Evolutionary conservation across 2,113 vertebrate genomes (phyloP), one percentile per base, ranked within the genome.

Genomic region (Lamprologus tigripictilis): DNA sequence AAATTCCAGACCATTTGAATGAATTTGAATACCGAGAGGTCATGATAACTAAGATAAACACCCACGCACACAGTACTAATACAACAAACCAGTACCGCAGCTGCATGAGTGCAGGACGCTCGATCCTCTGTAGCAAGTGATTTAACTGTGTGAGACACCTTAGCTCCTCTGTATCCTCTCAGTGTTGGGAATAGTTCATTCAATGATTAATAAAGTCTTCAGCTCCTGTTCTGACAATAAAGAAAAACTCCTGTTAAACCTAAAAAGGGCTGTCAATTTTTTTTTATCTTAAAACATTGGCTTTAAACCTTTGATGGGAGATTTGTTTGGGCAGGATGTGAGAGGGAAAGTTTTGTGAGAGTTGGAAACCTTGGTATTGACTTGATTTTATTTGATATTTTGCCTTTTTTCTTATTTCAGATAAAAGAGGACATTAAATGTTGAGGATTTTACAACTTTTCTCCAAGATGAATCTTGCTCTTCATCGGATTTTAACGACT

Each of bases 351-450:
- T 9, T 68, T 13, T 68, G 19, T 3, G 33, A 9, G 19, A 2
- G 35, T 21, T 68, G 35, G 21, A 3, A 73, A 28, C 71, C 9
- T 7, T 19, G 4, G 0, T 76, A 19, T 11, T 19, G 9, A 49
- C 42, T 49, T 78, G 9, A 49, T 78, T 31, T 55, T 45, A 23
- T 63, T 83, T 45, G 0, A 40, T 31, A 14, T 58, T 76, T 23
- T 33, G 21, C 14, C n/a, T n/a, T 13, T 82, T 19, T 71, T 37
- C 3, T 71, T 3, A 33, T 94, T 94, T 88, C 90, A 95, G 95
- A 53, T 87, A 33, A 53, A 87, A 47, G 81, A 66, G 12, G 63
- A 81, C 9, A 31, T 28, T 63, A 53, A 73, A 54, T 87, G 68
- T 55, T 89, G 49, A 91, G n/a, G 76, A 82, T 54, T 26, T 55